These are phyloP conservation scores for Coecobrya sp. DNA, from an alignment of 2,888 invertebrate genomes.

Conservation along the genomic window DNA sequence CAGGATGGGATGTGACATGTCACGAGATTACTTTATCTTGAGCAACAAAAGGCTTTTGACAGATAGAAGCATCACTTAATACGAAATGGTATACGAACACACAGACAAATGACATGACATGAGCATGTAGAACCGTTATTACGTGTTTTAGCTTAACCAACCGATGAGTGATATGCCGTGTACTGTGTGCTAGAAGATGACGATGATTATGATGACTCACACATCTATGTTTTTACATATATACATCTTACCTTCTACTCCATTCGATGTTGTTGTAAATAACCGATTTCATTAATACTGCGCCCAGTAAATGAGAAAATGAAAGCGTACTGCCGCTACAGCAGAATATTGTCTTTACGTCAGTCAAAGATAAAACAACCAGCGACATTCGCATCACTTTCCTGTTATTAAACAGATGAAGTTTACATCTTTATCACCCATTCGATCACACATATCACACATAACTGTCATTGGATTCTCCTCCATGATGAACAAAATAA, in stretches of 20 bases:
- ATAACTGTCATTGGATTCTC: neutral
- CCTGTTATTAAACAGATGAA: neutral
- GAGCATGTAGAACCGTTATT: conserved; percentile 11
- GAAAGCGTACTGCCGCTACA: too few relatives aligned
- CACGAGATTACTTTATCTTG: neutral
- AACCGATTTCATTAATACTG: too few relatives aligned
- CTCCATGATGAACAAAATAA: neutral
- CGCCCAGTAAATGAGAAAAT: too few relatives aligned
- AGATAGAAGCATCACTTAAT: conserved; percentile 7
- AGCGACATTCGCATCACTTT: too few relatives aligned
- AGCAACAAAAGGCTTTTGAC: neutral
- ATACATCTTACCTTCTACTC: neutral
- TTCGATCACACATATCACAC: neutral
- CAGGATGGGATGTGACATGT: neutral
- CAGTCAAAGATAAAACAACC: neutral
- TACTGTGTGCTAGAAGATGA: neutral
- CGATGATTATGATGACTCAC: neutral
- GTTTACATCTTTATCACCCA: neutral
- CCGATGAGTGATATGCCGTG: neutral
- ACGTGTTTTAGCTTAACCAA: neutral
- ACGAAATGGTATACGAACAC: neutral
- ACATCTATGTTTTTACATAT: neutral
- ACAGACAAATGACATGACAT: conserved; percentile 39
- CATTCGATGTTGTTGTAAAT: neutral
- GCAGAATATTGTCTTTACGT: too few relatives aligned